These are phyloP conservation scores for Tympanoctomys barrerae DNA, from an alignment of 2,797 vertebrate genomes.

Conservation along the genomic window DNA sequence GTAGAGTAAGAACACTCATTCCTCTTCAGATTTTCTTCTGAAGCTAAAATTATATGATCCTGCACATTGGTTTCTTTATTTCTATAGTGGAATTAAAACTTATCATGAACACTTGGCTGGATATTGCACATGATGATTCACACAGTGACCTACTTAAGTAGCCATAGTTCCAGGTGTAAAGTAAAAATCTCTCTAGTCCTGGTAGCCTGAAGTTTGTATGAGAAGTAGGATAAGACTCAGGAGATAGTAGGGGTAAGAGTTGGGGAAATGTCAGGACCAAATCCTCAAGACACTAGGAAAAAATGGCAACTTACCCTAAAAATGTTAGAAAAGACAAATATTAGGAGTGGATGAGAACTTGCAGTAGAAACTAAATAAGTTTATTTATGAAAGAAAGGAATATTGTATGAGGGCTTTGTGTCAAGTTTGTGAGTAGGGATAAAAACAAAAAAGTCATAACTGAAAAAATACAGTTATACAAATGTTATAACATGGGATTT, in stretches of 20 bases:
- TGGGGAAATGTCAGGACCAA: neutral
- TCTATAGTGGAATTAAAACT: neutral
- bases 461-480: neutral
- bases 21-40: neutral
- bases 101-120: neutral
- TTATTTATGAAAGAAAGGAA: no score
- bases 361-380: neutral
- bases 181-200: neutral
- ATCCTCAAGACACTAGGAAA: neutral
- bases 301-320: neutral
- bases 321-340: neutral
- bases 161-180: neutral
- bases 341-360: constrained; percentile 6
- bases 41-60: constrained; percentile 9
- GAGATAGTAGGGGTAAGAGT: neutral
- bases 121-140: neutral
- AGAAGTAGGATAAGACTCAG: neutral
- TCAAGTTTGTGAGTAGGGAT: neutral
- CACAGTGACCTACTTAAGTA: neutral
- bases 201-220: neutral
- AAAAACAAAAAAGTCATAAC: neutral
- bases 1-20: neutral
- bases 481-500: neutral
- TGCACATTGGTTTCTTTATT: neutral
- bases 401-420: neutral